Percentiles rank a stretch among this genome's conserved stretches.
These are phyloP conservation scores for Pseudeuparius sepicola DNA, from an alignment of 2,888 invertebrate genomes.

Conservation along the genomic window DNA sequence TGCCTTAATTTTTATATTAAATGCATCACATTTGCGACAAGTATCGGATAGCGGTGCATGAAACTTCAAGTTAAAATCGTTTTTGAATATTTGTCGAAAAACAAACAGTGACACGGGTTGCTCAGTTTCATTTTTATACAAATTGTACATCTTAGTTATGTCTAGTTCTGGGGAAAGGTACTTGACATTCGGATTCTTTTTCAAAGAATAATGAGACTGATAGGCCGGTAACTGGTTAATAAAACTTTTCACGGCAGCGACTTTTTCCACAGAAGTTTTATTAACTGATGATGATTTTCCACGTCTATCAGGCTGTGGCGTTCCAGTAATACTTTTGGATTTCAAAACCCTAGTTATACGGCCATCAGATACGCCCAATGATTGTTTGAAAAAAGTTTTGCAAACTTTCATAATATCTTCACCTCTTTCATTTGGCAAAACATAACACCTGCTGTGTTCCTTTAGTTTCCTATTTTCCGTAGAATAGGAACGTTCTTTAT, in stretches of 20 bases:
- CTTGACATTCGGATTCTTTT: constrained; percentile 10
- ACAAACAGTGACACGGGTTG: constrained; percentile 9
- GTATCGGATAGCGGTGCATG: constrained; percentile 6
- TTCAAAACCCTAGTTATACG: constrained; percentile 8
- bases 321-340: constrained; percentile 7
- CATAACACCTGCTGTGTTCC: too few species aligned
- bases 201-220: constrained; percentile 14
- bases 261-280: constrained; percentile 8
- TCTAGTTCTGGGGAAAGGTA: constrained; percentile 12
- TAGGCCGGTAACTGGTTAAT: constrained; percentile 7
- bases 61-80: constrained; percentile 3
- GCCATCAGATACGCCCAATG: constrained; percentile 4
- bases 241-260: constrained; percentile 10
- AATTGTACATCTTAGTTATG: constrained; percentile 12
- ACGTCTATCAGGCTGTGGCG: constrained; percentile 11
- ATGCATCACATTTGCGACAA: constrained; percentile 11
- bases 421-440: too few species aligned
- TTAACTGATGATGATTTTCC: constrained; percentile 11
- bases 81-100: constrained; percentile 12
- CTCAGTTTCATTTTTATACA: constrained; percentile 13
- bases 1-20: constrained; percentile 6
- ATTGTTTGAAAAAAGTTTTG: constrained; percentile 6
- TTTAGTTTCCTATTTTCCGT: too few species aligned
- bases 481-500: constrained; percentile 11
- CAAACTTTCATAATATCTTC: constrained; percentile 5